Evolutionary conservation across 2,797 vertebrate genomes (phyloP), one percentile per base, ranked within the genome.

Genomic region (Anguilla anguilla): DNA sequence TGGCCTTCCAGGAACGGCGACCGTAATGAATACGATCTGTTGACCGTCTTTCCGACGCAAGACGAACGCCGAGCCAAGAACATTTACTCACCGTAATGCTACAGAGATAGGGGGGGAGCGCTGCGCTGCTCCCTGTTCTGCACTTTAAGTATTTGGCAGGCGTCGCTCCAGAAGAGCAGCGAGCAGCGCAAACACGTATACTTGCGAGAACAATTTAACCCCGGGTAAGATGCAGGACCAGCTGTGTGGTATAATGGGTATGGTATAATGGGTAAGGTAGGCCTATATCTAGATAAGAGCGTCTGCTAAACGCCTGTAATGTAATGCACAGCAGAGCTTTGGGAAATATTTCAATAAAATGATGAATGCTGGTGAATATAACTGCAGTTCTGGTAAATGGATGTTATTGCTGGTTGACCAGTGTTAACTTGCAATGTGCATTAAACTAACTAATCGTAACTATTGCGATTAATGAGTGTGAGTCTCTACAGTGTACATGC

Each of bases 1-100:
- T 90, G 89, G 61, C 87, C 85, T 74, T 88, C 88, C 39, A 89
- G 59, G 88, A 87, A 91, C 55, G 84, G 85, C 86, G 84, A 51
- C 85, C 81, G 69, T 28, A 91, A 90, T 88, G 88, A 88, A 39
- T 85, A 86, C 69, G 49, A 72, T 64, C 86, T 82, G 2, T 69
- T 39, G 51, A 85, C 85, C 15, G 51, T 87, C 89, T 91, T n/a
- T 85, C 46, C 83, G 5, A 81, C 35, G 64, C 43, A 39, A 85
- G 89, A 90, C 84, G 35, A 88, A 86, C 86, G 84, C 25, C 74
- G 43, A 79, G 74, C 74, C 74, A 79, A 79, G 15, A 79, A 15
- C 74, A 79, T 79, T 79, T 46, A 46, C 74, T 43, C 74, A 46
- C 13, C 31, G 43, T 35, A 79, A 79, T 46, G 43, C 13, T 79